phyloP scores from a whole-genome alignment of 1,140 invertebrate species.

The Augochlora pura region DNA sequence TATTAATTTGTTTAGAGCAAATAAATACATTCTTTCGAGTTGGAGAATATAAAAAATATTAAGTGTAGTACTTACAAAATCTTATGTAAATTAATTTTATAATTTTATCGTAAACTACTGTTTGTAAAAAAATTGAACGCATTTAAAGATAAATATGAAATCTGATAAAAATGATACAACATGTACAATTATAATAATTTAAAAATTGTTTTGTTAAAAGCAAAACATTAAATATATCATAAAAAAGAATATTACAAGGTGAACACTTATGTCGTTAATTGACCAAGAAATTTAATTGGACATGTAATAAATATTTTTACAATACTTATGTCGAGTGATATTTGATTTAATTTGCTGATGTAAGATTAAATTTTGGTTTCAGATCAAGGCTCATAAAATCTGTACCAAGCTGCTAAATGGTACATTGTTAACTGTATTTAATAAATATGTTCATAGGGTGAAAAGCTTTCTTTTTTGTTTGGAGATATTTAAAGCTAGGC shows the following conservation, averaged over 20 bases:
- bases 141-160: conserved; percentile 1
- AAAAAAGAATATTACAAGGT: conserved; percentile 45
- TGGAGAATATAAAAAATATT: conserved; percentile 2
- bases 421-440: conserved; percentile 12
- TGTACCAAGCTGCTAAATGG: conserved; percentile 24
- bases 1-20: conserved; percentile 15
- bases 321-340: conserved; percentile 21
- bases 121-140: background rate
- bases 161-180: conserved; percentile 1
- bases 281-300: conserved; percentile 27
- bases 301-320: conserved; percentile 49
- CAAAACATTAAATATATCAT: conserved; percentile 7
- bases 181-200: conserved; percentile 1
- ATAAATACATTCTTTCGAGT: conserved; percentile 14
- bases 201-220: background rate
- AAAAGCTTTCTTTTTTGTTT: background rate
- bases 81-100: background rate
- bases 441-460: conserved; percentile 30
- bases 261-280: conserved; percentile 41
- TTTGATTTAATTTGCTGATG: conserved; percentile 53
- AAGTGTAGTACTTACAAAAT: conserved; percentile 1
- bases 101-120: background rate
- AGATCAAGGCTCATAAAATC: conserved; percentile 14
- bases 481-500: conserved; percentile 38
- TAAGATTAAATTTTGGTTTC: conserved; percentile 36